A percentile compares a stretch with the other conserved stretches of the same genome.
phyloP scores from a whole-genome alignment of 2,113 vertebrate genomes.

The Symphodus melops region DNA sequence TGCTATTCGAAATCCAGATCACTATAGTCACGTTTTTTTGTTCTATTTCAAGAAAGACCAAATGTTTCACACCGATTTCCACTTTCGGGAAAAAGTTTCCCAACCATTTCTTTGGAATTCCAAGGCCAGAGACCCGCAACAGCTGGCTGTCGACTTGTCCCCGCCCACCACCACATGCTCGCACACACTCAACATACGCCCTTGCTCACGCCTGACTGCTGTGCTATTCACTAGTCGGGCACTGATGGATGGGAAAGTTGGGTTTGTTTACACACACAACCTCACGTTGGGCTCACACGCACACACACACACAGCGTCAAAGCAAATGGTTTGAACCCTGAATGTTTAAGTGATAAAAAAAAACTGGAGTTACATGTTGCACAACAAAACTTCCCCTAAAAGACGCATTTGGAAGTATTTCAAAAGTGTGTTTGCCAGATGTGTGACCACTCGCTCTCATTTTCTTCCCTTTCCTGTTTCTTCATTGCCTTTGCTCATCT shows the following conservation, averaged over 20 bases:
- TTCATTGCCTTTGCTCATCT: slow-evolving; percentile 17
- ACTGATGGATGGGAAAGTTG: slow-evolving; percentile 67
- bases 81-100: slow-evolving; percentile 38
- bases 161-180: slow-evolving; percentile 54
- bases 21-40: too few species aligned
- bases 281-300: background rate
- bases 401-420: slow-evolving; percentile 21
- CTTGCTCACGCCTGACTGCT: slow-evolving; percentile 53
- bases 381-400: slow-evolving; percentile 42
- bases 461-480: slow-evolving; percentile 5
- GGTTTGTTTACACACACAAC: slow-evolving; percentile 59
- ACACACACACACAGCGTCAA: slow-evolving; percentile 3
- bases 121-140: slow-evolving; percentile 53
- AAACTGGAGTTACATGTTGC: slow-evolving; percentile 36
- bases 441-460: slow-evolving; percentile 28
- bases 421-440: slow-evolving; percentile 63
- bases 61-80: background rate
- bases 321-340: slow-evolving; percentile 52
- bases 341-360: slow-evolving; percentile 17
- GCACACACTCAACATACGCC: slow-evolving; percentile 48
- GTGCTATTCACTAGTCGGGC: slow-evolving; percentile 52
- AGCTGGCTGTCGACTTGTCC: slow-evolving; percentile 64
- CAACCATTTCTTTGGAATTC: slow-evolving; percentile 63
- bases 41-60: background rate
- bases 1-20: too few species aligned